A percentile compares a stretch with the other conserved stretches of the same genome.
Conservation (phyloP, 2,797 vertebrate species). For the Acrocephalus scirpaceus region DNA sequence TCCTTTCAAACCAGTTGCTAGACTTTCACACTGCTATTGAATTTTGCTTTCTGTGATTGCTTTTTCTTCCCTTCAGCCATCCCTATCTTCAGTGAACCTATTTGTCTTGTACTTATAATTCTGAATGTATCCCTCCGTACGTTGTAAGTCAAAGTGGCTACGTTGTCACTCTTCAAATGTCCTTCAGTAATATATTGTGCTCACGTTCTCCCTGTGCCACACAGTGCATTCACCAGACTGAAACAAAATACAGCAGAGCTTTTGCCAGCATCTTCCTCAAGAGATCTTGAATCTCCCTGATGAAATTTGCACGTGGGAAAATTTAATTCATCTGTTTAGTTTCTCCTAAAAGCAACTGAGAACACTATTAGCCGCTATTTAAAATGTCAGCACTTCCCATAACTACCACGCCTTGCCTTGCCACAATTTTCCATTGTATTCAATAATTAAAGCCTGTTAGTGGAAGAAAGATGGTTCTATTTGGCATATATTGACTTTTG, state of each 20-base stretch:
- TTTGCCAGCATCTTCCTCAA: not conserved
- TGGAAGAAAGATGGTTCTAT: not conserved
- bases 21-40: slow-evolving; percentile 34
- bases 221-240: not conserved
- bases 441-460: not conserved
- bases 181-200: not conserved
- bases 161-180: not conserved
- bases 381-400: not conserved
- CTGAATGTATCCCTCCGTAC: slow-evolving; percentile 35
- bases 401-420: not conserved
- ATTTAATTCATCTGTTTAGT: not conserved
- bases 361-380: not conserved
- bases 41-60: slow-evolving; percentile 25
- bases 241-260: not conserved
- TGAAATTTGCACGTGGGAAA: not conserved
- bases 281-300: not conserved
- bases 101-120: slow-evolving; percentile 49
- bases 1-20: slow-evolving; percentile 44
- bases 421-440: not conserved
- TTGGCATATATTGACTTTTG: not conserved
- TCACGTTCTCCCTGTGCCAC: not conserved
- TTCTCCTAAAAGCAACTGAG: not conserved
- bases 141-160: slow-evolving; percentile 5
- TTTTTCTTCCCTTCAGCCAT: slow-evolving; percentile 40
- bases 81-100: slow-evolving; percentile 8